phyloP scores from a whole-genome alignment of 2,888 invertebrate genomes.

The Stenurella melanura region DNA sequence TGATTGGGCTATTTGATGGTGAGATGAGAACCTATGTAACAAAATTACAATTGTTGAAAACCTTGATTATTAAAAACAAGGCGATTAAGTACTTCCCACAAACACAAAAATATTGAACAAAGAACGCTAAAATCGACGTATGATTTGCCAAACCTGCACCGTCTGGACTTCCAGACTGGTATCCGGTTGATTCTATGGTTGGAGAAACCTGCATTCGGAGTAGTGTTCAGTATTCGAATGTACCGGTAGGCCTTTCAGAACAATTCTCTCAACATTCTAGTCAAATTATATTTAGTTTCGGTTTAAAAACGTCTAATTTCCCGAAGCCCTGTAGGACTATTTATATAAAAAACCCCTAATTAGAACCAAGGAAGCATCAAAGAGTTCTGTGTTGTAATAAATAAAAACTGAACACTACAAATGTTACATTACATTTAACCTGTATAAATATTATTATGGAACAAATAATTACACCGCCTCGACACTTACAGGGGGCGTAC shows the following conservation, averaged over 20 bases:
- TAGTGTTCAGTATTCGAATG: too few relatives aligned
- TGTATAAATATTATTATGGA: slow-evolving; percentile 50
- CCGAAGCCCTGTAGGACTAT: neutral
- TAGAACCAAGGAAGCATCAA: slow-evolving; percentile 45
- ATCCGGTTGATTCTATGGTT: too few relatives aligned
- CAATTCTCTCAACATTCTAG: neutral
- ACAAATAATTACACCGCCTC: slow-evolving; percentile 61
- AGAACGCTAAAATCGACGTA: too few relatives aligned
- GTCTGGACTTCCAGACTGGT: too few relatives aligned
- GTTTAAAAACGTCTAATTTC: neutral
- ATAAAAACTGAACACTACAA: slow-evolving; percentile 57
- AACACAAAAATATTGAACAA: too few relatives aligned
- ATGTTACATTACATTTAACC: slow-evolving; percentile 57
- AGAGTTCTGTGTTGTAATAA: slow-evolving; percentile 45
- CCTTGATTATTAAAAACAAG: too few relatives aligned
- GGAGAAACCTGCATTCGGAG: too few relatives aligned
- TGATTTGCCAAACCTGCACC: too few relatives aligned
- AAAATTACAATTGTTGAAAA: too few relatives aligned
- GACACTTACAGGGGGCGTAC: slow-evolving; percentile 61
- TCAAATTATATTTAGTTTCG: neutral
- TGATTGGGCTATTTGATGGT: too few relatives aligned
- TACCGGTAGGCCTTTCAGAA: neutral
- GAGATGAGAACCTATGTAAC: too few relatives aligned
- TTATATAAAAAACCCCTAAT: slow-evolving; percentile 30
- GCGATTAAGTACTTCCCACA: too few relatives aligned